A percentile compares a stretch with the other conserved stretches of the same genome.
Conservation (phyloP, 2,888 invertebrate genomes). For the Hypomecis punctinalis region DNA sequence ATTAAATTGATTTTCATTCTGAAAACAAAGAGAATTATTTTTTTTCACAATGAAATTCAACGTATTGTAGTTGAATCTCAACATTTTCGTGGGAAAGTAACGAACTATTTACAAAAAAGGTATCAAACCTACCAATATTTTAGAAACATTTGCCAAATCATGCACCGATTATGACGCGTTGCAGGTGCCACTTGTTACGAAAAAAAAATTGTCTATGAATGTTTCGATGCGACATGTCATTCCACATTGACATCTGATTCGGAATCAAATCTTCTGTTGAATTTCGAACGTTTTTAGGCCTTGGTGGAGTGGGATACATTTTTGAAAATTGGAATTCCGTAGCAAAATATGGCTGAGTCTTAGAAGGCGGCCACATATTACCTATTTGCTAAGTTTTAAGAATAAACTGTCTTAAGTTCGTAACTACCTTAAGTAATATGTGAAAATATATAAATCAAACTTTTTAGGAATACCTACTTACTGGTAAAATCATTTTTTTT, state of each 20-base stretch:
- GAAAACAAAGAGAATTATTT: too few species aligned
- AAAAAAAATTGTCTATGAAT: constrained; percentile 11
- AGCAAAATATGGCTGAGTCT: background rate
- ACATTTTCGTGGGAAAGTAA: constrained; percentile 27
- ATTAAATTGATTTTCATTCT: too few species aligned
- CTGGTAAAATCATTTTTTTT: too few species aligned
- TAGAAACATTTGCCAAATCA: constrained; percentile 77
- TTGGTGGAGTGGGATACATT: constrained; percentile 7
- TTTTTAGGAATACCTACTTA: too few species aligned
- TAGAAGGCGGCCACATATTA: too few species aligned
- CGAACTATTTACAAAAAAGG: constrained; percentile 44
- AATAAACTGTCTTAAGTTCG: too few species aligned
- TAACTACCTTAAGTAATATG: too few species aligned
- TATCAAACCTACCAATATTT: constrained; percentile 51
- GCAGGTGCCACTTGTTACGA: constrained; percentile 38
- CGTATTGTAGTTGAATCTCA: too few species aligned
- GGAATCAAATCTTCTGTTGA: constrained; percentile 29
- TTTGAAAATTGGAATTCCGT: background rate
- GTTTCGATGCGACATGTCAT: constrained; percentile 53
- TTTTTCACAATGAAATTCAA: too few species aligned
- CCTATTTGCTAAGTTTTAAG: too few species aligned
- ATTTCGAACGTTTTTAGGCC: constrained; percentile 57
- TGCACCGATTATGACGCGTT: constrained; percentile 68
- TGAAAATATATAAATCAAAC: too few species aligned
- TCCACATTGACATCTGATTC: constrained; percentile 49